Percentiles rank a stretch among this genome's conserved stretches.
These are phyloP conservation scores for Aphelinus atriplicis DNA, from an alignment of 1,140 invertebrate species.

Conservation along the genomic window DNA sequence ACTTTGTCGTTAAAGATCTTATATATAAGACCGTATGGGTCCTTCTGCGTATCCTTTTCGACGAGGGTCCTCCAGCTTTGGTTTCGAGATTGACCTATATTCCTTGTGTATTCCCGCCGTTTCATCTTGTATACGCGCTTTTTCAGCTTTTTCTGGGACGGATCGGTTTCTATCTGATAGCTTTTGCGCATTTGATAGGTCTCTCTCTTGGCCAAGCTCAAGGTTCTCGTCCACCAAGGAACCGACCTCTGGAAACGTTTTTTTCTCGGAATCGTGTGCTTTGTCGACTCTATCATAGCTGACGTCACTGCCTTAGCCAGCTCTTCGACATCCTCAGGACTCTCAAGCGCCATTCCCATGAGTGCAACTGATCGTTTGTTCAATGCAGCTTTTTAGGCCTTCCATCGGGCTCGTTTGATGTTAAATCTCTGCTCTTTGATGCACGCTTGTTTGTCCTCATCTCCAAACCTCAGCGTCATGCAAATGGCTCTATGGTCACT, in stretches of 20 bases:
- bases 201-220: not conserved
- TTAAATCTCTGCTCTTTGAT: not conserved
- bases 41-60: not conserved
- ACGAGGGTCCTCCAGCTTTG: not conserved
- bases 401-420: not conserved
- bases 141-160: too few relatives aligned
- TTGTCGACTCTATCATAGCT: not conserved
- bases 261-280: not conserved
- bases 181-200: not conserved
- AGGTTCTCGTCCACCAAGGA: constrained; percentile 4
- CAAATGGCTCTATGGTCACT: not conserved
- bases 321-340: not conserved
- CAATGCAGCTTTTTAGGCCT: not conserved
- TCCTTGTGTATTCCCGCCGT: too few relatives aligned
- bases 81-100: not conserved
- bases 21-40: not conserved
- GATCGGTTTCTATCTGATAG: not conserved
- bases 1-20: constrained; percentile 2
- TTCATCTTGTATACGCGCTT: too few relatives aligned
- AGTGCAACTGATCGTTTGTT: too few relatives aligned
- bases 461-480: too few relatives aligned
- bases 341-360: too few relatives aligned
- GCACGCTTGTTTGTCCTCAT: too few relatives aligned
- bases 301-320: not conserved
- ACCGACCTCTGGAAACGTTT: not conserved